A percentile compares a stretch with the other conserved stretches of the same genome.
These are phyloP conservation scores for Hemibagrus wyckioides DNA, from an alignment of 2,113 vertebrate species.

Conservation along the genomic window DNA sequence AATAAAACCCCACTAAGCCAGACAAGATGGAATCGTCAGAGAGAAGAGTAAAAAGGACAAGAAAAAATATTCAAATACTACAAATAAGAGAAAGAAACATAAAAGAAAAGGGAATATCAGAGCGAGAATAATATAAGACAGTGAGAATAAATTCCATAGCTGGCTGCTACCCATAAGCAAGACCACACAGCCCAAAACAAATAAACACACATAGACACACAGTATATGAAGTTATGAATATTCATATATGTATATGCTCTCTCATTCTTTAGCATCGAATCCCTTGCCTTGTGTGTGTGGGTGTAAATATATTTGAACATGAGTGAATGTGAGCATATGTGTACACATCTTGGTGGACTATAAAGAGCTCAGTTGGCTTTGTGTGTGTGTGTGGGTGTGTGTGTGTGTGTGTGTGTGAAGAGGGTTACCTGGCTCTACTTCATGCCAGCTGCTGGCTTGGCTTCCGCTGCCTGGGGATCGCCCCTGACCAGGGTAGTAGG, in stretches of 20 bases:
- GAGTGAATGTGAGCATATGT: not conserved
- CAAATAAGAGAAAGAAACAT: not conserved
- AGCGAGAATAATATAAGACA: not conserved
- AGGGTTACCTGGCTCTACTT: conserved; percentile 93
- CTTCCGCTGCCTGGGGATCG: conserved; percentile 93
- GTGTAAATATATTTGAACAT: conserved; percentile 2
- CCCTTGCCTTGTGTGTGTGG: not conserved
- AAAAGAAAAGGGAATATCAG: not conserved
- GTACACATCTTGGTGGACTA: not conserved
- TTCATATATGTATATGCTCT: not conserved
- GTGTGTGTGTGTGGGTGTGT: conserved; percentile 22
- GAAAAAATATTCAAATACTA: not conserved
- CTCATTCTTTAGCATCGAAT: not conserved
- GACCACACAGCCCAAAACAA: conserved; percentile 13
- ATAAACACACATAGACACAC: conserved; percentile 41
- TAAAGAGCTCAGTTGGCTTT: not conserved
- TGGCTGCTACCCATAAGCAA: conserved; percentile 40
- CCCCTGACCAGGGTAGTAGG: conserved; percentile 94
- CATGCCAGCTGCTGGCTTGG: conserved; percentile 96
- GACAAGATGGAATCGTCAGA: not conserved
- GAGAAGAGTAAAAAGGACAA: not conserved
- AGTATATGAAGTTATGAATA: not conserved
- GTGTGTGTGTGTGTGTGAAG: conserved; percentile 8
- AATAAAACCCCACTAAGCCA: not conserved
- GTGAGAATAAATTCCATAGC: conserved; percentile 7